Percentiles rank a stretch among this genome's conserved stretches.
phyloP scores from a whole-genome alignment of 2,888 invertebrate genomes.

The Lymantria monacha region DNA sequence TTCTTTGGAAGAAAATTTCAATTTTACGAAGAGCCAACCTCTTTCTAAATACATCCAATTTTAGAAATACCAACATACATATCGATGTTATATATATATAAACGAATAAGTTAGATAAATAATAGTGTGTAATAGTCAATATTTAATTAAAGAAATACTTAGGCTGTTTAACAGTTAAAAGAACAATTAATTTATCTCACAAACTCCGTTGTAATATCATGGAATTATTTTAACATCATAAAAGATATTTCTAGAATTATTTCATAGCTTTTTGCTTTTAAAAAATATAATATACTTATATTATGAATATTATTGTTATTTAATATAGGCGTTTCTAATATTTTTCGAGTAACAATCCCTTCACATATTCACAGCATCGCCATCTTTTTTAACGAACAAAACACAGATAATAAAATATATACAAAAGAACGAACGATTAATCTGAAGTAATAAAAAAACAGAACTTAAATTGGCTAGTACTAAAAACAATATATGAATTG shows the following conservation, averaged over 20 bases:
- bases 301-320: slow-evolving; percentile 54
- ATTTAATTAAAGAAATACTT: slow-evolving; percentile 50
- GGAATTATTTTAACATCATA: slow-evolving; percentile 29
- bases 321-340: slow-evolving; percentile 36
- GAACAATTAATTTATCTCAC: slow-evolving; percentile 40
- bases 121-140: slow-evolving; percentile 74
- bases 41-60: slow-evolving; percentile 59
- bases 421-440: too few species aligned
- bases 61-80: slow-evolving; percentile 79
- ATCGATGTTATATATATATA: slow-evolving; percentile 80
- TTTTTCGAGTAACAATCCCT: slow-evolving; percentile 11
- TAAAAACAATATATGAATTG: too few species aligned
- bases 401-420: too few species aligned
- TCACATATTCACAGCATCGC: neutral
- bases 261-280: slow-evolving; percentile 60
- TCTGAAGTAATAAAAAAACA: too few species aligned
- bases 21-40: slow-evolving; percentile 46
- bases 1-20: slow-evolving; percentile 46
- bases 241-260: slow-evolving; percentile 37
- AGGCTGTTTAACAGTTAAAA: slow-evolving; percentile 74
- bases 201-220: slow-evolving; percentile 24
- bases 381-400: too few species aligned
- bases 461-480: too few species aligned
- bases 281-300: slow-evolving; percentile 53
- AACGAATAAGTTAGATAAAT: slow-evolving; percentile 58